These are phyloP conservation scores for Gracilinanus agilis DNA, from an alignment of 2,113 vertebrate genomes.

Conservation along the genomic window DNA sequence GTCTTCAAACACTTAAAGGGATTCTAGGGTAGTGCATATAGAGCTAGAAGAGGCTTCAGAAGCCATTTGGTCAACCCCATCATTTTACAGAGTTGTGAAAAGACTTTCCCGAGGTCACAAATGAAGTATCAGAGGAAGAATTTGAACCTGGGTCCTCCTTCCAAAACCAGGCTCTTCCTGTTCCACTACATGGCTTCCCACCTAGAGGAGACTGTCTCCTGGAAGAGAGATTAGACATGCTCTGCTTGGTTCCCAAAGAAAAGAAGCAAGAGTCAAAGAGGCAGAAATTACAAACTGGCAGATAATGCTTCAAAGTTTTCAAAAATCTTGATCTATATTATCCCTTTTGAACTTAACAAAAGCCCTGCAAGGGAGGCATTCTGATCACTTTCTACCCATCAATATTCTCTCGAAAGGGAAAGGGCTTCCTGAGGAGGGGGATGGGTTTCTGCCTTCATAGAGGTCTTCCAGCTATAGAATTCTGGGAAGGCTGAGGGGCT, in stretches of 20 bases:
- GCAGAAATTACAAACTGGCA: not conserved
- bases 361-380: not conserved
- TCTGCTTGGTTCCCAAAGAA: not conserved
- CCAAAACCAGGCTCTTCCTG: not conserved
- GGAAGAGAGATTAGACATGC: not conserved
- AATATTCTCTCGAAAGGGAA: not conserved
- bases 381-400: not conserved
- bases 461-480: not conserved
- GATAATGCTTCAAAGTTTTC: not conserved
- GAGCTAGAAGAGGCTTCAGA: not conserved
- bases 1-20: not conserved
- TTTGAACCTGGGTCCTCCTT: not conserved
- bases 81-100: not conserved
- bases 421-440: not conserved
- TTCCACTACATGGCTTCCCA: not conserved
- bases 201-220: not conserved
- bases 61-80: not conserved
- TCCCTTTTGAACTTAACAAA: not conserved
- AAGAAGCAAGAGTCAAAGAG: not conserved
- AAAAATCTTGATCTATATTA: not conserved
- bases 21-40: not conserved
- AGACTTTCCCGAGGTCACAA: not conserved
- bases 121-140: not conserved
- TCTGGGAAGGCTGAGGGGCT: too few relatives aligned
- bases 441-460: not conserved